A percentile compares a stretch with the other conserved stretches of the same genome.
These are phyloP conservation scores for Tetraodon nigroviridis DNA, from an alignment of 2,113 vertebrate genomes.

Conservation along the genomic window DNA sequence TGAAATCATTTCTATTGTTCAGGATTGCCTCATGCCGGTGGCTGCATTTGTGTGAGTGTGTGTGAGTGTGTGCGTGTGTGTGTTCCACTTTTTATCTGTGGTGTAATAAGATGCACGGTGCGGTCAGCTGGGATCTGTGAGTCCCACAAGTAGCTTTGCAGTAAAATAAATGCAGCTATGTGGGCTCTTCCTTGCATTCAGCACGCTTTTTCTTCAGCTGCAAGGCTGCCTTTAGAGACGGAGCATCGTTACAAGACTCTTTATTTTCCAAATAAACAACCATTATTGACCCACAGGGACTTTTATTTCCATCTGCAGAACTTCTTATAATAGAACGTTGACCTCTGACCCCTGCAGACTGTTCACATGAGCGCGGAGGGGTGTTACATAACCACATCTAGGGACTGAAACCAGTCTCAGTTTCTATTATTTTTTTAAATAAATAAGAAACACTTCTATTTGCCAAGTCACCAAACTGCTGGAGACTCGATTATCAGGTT, in stretches of 20 bases:
- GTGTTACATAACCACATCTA: not conserved
- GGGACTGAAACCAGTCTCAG: not conserved
- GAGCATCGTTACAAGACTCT: too few species aligned
- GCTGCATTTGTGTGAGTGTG: too few species aligned
- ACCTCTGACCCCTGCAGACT: not conserved
- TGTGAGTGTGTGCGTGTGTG: conserved; percentile 1
- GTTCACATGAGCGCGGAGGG: not conserved
- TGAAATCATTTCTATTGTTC: not conserved
- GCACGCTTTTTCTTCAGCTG: too few species aligned
- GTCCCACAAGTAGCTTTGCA: not conserved
- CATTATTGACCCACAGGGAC: not conserved
- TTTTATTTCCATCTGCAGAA: not conserved
- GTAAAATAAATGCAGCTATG: not conserved
- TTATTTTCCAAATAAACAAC: too few species aligned
- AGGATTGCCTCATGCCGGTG: too few species aligned
- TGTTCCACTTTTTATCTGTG: conserved; percentile 4
- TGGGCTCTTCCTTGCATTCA: too few species aligned
- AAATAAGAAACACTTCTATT: too few species aligned
- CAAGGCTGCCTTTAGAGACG: too few species aligned
- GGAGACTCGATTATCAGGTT: not conserved
- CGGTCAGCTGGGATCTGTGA: not conserved
- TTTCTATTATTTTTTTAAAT: not conserved
- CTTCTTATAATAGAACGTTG: not conserved
- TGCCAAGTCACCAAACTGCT: too few species aligned
- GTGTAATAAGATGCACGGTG: conserved; percentile 7